These are phyloP conservation scores for Gadus macrocephalus DNA, from an alignment of 2,113 vertebrate genomes.

Conservation along the genomic window DNA sequence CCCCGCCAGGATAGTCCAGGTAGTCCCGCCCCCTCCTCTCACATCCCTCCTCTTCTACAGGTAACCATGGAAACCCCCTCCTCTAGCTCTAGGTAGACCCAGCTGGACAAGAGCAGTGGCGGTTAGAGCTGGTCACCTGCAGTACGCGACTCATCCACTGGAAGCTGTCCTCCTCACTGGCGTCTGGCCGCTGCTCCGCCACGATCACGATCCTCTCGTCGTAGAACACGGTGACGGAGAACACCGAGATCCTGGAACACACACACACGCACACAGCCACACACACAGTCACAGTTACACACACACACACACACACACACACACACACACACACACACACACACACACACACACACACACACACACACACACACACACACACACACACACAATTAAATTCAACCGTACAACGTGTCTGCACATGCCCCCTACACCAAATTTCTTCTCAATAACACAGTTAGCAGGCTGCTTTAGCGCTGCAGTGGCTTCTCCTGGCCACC, in stretches of 20 bases:
- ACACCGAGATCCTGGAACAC: conserved; percentile 86
- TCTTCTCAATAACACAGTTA: too few relatives aligned
- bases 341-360: not conserved
- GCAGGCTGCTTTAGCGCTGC: too few relatives aligned
- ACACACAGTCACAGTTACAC: not conserved
- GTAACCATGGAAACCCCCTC: too few relatives aligned
- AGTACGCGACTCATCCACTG: conserved; percentile 98
- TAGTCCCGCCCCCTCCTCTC: too few relatives aligned
- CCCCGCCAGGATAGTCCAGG: too few relatives aligned
- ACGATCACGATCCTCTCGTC: conserved; percentile 96
- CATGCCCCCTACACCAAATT: too few relatives aligned
- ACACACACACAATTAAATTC: conserved; percentile 2
- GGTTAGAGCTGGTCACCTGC: conserved; percentile 72
- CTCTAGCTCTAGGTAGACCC: too few relatives aligned
- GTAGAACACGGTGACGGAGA: conserved; percentile 93
- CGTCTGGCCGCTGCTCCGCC: conserved; percentile 92
- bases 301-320: conserved; percentile 10
- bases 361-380: not conserved
- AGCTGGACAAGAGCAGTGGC: too few relatives aligned
- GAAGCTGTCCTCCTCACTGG: conserved; percentile 95
- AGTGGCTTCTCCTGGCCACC: too few relatives aligned
- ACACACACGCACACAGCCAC: conserved; percentile 26
- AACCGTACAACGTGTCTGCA: too few relatives aligned
- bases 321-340: not conserved
- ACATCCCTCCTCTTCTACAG: too few relatives aligned